Percentiles rank a stretch among this genome's conserved stretches.
Evolutionary conservation across 1,140 invertebrate species (phyloP).

Genomic region (Streblospio benedicti): DNA sequence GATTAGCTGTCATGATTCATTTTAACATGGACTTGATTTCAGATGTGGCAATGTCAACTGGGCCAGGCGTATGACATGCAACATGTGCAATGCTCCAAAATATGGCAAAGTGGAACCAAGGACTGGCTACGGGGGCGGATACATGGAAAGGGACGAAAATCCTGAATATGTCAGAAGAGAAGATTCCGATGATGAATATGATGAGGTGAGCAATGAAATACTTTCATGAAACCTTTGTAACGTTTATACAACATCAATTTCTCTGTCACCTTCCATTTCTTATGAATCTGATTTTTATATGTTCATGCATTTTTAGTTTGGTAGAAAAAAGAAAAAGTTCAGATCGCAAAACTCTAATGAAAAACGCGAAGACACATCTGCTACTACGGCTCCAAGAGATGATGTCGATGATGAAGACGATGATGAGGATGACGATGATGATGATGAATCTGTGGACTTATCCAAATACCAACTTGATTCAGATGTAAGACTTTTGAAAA

Average conservation of each 20-base stretch:
- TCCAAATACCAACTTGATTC: slow-evolving; percentile 74
- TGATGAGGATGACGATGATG: slow-evolving; percentile 56
- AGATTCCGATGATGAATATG: slow-evolving; percentile 37
- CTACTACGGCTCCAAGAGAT: slow-evolving; percentile 41
- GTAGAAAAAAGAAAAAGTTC: slow-evolving; percentile 71
- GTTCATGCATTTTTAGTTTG: slow-evolving; percentile 56
- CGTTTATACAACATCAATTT: neutral
- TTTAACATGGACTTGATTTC: slow-evolving; percentile 19
- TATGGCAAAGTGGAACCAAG: slow-evolving; percentile 45
- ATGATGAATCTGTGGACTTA: slow-evolving; percentile 52
- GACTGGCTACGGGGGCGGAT: slow-evolving; percentile 45
- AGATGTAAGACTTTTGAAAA: slow-evolving; percentile 16
- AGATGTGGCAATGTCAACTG: slow-evolving; percentile 98
- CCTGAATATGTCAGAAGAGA: slow-evolving; percentile 37
- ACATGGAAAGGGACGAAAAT: slow-evolving; percentile 44
- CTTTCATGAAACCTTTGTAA: neutral
- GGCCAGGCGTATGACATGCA: slow-evolving; percentile 91
- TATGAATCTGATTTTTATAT: neutral
- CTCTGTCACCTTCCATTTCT: neutral
- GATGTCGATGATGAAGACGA: slow-evolving; percentile 42
- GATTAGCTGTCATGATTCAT: slow-evolving; percentile 9
- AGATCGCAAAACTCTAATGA: slow-evolving; percentile 29
- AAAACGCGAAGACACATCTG: slow-evolving; percentile 23
- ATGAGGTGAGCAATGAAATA: slow-evolving; percentile 28
- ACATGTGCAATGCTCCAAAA: slow-evolving; percentile 98